Conservation (phyloP, 2,797 vertebrate species). For the Emydoidea blandingii region DNA sequence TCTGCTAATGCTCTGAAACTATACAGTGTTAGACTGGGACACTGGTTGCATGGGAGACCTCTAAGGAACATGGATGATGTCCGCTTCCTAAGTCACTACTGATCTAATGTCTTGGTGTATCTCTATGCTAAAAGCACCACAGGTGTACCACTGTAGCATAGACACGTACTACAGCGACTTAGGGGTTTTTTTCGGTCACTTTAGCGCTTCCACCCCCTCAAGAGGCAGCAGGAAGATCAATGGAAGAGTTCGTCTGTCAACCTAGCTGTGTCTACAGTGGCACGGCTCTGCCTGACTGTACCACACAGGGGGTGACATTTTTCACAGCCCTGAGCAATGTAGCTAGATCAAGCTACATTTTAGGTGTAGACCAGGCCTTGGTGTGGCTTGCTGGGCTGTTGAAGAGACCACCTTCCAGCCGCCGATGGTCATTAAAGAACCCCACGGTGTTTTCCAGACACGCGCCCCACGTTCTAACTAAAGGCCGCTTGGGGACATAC, state of each 20-base stretch:
- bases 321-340: not conserved
- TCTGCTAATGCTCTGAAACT: not conserved
- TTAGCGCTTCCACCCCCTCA: not conserved
- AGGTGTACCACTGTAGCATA: too few species aligned
- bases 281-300: too few species aligned
- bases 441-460: not conserved
- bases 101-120: not conserved
- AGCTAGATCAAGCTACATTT: not conserved
- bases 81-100: not conserved
- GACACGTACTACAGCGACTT: not conserved
- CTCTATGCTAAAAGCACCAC: not conserved
- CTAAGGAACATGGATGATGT: not conserved
- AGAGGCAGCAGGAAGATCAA: not conserved
- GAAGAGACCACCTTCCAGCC: not conserved
- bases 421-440: not conserved
- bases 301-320: not conserved
- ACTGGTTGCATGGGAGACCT: not conserved
- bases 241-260: not conserved
- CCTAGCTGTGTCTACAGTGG: too few species aligned
- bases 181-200: not conserved
- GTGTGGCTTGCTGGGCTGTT: not conserved
- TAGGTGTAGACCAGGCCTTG: not conserved
- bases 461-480: not conserved
- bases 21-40: not conserved
- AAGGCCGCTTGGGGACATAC: not conserved